Evolutionary conservation across 2,797 vertebrate genomes (phyloP).

Genomic region (Crocodylus rhombifer): DNA sequence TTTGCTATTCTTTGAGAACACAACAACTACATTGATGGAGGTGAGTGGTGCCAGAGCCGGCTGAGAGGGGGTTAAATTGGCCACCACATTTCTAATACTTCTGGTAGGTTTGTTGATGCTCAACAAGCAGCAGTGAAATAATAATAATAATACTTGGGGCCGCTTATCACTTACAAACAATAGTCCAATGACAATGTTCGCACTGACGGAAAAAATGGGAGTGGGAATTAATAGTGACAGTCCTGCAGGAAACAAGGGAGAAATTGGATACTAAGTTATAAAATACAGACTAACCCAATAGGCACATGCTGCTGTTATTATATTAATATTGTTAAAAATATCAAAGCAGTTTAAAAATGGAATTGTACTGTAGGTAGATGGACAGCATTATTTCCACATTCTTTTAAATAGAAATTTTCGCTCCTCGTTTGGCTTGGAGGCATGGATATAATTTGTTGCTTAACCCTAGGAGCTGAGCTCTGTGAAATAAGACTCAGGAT

Average conservation of each 20-base stretch:
- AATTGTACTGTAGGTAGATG: constrained; percentile 75
- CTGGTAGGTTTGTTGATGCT: constrained; percentile 78
- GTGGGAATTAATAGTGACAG: constrained; percentile 84
- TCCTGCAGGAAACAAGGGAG: constrained; percentile 80
- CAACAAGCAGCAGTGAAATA: constrained; percentile 79
- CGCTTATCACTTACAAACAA: constrained; percentile 80
- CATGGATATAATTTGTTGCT: constrained; percentile 68
- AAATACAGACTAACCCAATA: constrained; percentile 85
- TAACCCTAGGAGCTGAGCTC: constrained; percentile 46
- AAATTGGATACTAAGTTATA: constrained; percentile 85
- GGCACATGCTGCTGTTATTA: constrained; percentile 82
- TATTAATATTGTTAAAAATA: constrained; percentile 86
- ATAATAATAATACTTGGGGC: constrained; percentile 74
- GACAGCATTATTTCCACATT: constrained; percentile 74
- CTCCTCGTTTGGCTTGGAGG: constrained; percentile 73
- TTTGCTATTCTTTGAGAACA: constrained; percentile 43
- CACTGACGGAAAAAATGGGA: constrained; percentile 82
- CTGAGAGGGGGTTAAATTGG: constrained; percentile 67
- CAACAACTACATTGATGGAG: constrained; percentile 20
- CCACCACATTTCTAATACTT: constrained; percentile 75
- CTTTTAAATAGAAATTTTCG: constrained; percentile 73
- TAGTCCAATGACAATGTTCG: constrained; percentile 80
- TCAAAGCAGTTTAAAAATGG: constrained; percentile 80
- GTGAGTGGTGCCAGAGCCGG: constrained; percentile 29
- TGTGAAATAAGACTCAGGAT: constrained; percentile 50